Evolutionary conservation across 2,113 vertebrate species (phyloP).

Genomic region (Oryzias javanicus): DNA sequence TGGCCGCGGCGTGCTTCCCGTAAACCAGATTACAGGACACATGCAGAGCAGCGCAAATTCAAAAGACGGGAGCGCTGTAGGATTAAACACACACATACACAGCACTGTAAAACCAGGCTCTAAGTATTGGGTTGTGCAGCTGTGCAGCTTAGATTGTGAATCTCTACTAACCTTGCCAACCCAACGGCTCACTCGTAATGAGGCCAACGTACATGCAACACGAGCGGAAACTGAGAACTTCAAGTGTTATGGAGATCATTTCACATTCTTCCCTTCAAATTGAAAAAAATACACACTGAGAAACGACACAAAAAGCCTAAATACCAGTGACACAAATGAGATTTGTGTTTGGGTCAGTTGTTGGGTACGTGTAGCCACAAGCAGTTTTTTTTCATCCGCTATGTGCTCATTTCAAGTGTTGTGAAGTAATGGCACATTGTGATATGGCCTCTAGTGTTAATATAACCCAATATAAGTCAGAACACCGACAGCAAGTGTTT

Average conservation of each 20-base stretch:
- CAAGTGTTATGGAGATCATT: conserved; percentile 1
- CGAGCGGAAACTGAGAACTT: conserved; percentile 6
- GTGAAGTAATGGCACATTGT: conserved; percentile 52
- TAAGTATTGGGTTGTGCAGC: conserved; percentile 49
- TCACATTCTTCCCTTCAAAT: conserved; percentile 28
- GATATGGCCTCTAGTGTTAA: conserved; percentile 54
- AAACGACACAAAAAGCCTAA: conserved; percentile 10
- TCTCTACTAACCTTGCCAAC: conserved; percentile 70
- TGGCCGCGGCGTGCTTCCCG: conserved; percentile 54
- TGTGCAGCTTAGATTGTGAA: conserved; percentile 63
- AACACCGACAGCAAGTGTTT: conserved; percentile 59
- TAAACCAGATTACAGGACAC: conserved; percentile 68
- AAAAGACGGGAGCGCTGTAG: conserved; percentile 26
- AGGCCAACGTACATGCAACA: conserved; percentile 44
- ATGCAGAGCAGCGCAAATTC: conserved; percentile 53
- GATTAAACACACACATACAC: conserved; percentile 43
- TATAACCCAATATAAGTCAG: conserved; percentile 60
- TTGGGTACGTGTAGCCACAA: conserved; percentile 31
- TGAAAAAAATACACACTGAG: conserved; percentile 12
- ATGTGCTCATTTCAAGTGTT: conserved; percentile 41
- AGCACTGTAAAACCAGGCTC: conserved; percentile 37
- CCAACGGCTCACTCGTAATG: conserved; percentile 62
- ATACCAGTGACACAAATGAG: conserved; percentile 27
- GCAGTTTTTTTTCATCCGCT: conserved; percentile 38
- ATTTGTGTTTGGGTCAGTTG: conserved; percentile 51